Percentiles rank a stretch among this genome's conserved stretches.
phyloP scores from a whole-genome alignment of 2,113 vertebrate genomes.

The Marmota monax region DNA sequence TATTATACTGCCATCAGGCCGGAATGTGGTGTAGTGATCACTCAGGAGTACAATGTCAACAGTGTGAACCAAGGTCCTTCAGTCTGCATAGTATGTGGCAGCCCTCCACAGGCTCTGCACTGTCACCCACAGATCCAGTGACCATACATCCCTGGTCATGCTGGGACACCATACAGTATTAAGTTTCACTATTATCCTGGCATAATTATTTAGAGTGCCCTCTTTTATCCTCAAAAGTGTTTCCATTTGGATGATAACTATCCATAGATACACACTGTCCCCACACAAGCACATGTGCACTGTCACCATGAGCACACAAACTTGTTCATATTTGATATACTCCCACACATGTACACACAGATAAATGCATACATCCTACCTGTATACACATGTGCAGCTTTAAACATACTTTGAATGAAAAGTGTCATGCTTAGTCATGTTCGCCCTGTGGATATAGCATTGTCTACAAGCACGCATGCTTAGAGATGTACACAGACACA shows the following conservation, averaged over 20 bases:
- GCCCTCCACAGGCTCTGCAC: not conserved
- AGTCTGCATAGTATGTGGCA: not conserved
- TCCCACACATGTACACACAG: not conserved
- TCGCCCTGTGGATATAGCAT: not conserved
- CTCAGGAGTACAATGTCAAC: not conserved
- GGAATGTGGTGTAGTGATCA: not conserved
- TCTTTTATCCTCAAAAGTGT: not conserved
- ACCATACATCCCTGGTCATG: not conserved
- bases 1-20: not conserved
- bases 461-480: not conserved
- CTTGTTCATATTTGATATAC: not conserved
- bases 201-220: not conserved
- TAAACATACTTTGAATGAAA: not conserved
- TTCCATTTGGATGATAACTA: not conserved
- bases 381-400: fast-evolving
- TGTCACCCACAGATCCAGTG: not conserved
- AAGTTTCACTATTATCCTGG: not conserved
- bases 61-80: not conserved
- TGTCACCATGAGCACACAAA: not conserved
- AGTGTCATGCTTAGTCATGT: fast-evolving
- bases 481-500: not conserved
- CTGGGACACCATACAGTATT: not conserved
- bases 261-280: not conserved
- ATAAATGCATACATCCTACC: no score
- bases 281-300: not conserved